Conservation (phyloP, 2,113 vertebrate genomes). For the Macrotus californicus region DNA sequence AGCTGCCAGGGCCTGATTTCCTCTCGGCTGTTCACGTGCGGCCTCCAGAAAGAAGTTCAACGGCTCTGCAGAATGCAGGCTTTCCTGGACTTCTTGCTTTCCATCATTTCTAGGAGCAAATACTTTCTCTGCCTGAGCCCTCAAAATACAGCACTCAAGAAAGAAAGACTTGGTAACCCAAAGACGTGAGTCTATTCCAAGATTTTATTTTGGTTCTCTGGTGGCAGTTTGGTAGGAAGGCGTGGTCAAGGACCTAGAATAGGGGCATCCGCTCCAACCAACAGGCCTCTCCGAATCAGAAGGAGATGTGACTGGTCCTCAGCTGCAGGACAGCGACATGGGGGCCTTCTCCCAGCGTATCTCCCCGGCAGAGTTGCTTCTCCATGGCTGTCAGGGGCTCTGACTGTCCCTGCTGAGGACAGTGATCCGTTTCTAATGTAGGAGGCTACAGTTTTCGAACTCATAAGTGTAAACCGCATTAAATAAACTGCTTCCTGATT, state of each 20-base stretch:
- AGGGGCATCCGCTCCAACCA: background rate
- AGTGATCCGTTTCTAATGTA: conserved; percentile 55
- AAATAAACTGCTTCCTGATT: conserved; percentile 77
- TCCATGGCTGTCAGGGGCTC: background rate
- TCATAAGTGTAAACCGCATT: conserved; percentile 75
- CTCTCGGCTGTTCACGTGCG: background rate
- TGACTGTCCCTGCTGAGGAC: conserved; percentile 38
- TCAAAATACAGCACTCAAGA: background rate
- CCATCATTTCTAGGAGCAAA: conserved; percentile 12
- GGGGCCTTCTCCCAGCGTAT: background rate
- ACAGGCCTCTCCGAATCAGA: background rate
- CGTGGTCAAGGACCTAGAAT: background rate
- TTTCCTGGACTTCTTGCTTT: background rate
- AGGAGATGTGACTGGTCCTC: background rate
- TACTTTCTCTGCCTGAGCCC: background rate
- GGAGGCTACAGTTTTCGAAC: conserved; percentile 67
- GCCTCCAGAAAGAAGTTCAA: background rate
- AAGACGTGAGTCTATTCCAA: background rate
- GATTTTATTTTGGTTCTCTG: conserved; percentile 24
- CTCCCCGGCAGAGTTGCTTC: background rate
- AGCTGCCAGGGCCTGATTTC: background rate
- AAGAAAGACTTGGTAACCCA: background rate
- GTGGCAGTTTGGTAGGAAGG: background rate
- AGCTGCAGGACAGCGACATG: background rate
- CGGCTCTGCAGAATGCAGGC: background rate